A percentile compares a stretch with the other conserved stretches of the same genome.
Conservation (phyloP, 2,797 vertebrate genomes). For the Salarias fasciatus region DNA sequence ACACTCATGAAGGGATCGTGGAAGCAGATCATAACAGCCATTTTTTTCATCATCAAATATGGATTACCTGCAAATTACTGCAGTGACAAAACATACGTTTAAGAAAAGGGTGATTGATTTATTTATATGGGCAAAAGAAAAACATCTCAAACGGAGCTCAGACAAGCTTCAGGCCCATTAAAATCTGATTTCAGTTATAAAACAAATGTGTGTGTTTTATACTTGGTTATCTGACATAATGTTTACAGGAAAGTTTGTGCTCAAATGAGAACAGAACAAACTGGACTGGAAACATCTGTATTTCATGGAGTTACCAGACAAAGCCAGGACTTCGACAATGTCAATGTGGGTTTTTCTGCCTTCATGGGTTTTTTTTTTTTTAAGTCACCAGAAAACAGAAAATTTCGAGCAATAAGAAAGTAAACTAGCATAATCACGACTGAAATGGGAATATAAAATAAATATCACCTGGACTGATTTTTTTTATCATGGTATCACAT, state of each 20-base stretch:
- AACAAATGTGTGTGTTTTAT: conserved; percentile 30
- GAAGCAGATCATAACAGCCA: conserved; percentile 1
- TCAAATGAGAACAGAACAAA: conserved; percentile 21
- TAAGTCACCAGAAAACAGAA: not conserved
- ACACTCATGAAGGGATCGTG: not conserved
- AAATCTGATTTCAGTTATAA: conserved; percentile 25
- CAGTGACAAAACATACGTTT: conserved; percentile 25
- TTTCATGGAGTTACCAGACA: conserved; percentile 1
- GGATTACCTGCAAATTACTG: conserved; percentile 15
- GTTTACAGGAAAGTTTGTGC: conserved; percentile 22
- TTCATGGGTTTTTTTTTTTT: not conserved
- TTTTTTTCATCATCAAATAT: conserved; percentile 28
- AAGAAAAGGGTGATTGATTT: conserved; percentile 15
- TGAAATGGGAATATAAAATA: no score
- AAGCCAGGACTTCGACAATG: not conserved
- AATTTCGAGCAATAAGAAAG: not conserved
- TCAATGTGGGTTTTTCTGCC: not conserved
- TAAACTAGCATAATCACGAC: no score
- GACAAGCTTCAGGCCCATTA: conserved; percentile 26
- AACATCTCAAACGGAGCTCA: conserved; percentile 23
- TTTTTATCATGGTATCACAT: no score
- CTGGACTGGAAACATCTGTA: conserved; percentile 12
- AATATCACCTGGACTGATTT: no score
- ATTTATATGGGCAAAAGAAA: conserved; percentile 29
- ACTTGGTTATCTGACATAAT: conserved; percentile 16